These are phyloP conservation scores for Cervus canadensis DNA, from an alignment of 2,113 vertebrate species.

Conservation along the genomic window DNA sequence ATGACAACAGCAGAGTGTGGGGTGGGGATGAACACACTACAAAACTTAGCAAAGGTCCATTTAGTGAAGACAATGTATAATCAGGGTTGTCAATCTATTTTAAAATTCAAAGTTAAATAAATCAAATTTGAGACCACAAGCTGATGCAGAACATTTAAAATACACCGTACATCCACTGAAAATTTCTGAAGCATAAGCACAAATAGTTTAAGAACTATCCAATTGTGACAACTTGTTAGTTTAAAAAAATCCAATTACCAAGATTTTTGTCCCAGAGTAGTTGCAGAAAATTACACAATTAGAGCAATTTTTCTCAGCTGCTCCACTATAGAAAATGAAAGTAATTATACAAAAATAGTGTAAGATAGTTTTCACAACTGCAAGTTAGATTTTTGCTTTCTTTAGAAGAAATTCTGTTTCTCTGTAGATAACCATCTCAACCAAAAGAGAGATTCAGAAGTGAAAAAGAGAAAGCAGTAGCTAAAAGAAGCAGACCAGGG, in stretches of 20 bases:
- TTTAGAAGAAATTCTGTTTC: slow-evolving; percentile 60
- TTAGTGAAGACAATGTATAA: slow-evolving; percentile 43
- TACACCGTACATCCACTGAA: slow-evolving; percentile 33
- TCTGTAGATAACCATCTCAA: slow-evolving; percentile 39
- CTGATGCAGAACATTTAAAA: slow-evolving; percentile 73
- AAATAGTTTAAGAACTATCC: slow-evolving; percentile 66
- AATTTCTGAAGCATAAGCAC: slow-evolving; percentile 65
- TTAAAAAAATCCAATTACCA: slow-evolving; percentile 71
- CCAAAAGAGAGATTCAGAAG: not conserved
- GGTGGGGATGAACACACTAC: slow-evolving; percentile 36
- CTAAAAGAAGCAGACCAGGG: not conserved
- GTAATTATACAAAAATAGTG: slow-evolving; percentile 67
- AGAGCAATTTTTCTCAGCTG: slow-evolving; percentile 69
- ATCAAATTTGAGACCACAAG: slow-evolving; percentile 71
- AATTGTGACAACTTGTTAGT: slow-evolving; percentile 67
- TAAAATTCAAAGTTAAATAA: slow-evolving; percentile 69
- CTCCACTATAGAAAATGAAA: slow-evolving; percentile 58
- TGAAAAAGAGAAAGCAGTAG: slow-evolving; percentile 12
- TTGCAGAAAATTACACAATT: slow-evolving; percentile 72
- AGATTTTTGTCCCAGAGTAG: slow-evolving; percentile 66
- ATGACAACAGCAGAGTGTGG: slow-evolving; percentile 61
- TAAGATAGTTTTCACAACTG: slow-evolving; percentile 67
- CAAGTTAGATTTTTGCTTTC: slow-evolving; percentile 60
- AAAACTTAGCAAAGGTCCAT: not conserved
- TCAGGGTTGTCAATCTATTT: slow-evolving; percentile 54